Base-by-base conservation (phyloP, 2,113 vertebrate species). In the Pagrus major region DNA sequence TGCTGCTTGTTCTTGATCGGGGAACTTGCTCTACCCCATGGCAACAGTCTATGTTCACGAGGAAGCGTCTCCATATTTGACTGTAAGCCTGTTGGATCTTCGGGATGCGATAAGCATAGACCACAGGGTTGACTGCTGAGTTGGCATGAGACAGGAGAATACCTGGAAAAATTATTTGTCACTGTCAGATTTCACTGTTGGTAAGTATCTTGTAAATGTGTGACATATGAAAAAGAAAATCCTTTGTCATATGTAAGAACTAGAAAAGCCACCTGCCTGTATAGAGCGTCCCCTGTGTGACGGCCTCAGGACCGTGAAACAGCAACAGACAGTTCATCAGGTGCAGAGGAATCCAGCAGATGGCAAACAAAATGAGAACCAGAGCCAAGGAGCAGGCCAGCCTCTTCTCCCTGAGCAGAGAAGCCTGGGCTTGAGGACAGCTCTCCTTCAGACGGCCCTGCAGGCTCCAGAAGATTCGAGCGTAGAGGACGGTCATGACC, bases 281-380 rank as follows among this genome's bases (percentile, higher is more conserved):
- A 27, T 89, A 82, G 9, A 92, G 39, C 1, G 74, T 29, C 2
- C 69, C 71, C n/a, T n/a, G 41, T 9, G 83, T 77, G 39, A 90
- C 80, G 0, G 71, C 60, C 47, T 74, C 23, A 31, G 85, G 72
- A 4, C 59, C 55, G 0, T 33, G 29, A 70, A 91, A 82, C 31
- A 89, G 76, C 47, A 86, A 69, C 51, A 91, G 54, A 42, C 84
- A 86, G 88, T 94, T 94, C 89, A 94, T 92, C 49, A 88, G 49
- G 71, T 92, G 90, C 77, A 94, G 86, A 66, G 93, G 92, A 42
- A 94, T 86, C 93, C 92, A 94, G 76, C 92, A 92, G 77, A 65
- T 31, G 0, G 87, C 86, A 64, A 92, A 94, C 37, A 94, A 71
- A 58, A 83, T 55, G 8, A 93, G 91, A 35, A 93, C 86, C 71